A percentile compares a stretch with the other conserved stretches of the same genome.
Evolutionary conservation across 2,113 vertebrate species (phyloP).

Genomic region (Platichthys flesus): DNA sequence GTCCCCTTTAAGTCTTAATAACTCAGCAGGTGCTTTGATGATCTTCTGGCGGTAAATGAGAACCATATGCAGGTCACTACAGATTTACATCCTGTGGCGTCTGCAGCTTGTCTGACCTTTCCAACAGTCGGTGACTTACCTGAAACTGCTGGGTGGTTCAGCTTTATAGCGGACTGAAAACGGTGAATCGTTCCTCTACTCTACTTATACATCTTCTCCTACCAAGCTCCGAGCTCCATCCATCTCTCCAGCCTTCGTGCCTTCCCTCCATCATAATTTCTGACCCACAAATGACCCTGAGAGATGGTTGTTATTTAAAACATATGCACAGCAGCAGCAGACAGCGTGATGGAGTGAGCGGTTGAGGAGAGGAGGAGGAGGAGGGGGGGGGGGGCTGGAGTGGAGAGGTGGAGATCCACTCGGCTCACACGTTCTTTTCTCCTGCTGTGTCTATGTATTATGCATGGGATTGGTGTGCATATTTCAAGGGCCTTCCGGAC

Average conservation of each 20-base stretch:
- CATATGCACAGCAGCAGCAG: slow-evolving; percentile 61
- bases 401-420: slow-evolving; percentile 73
- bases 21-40: slow-evolving; percentile 8
- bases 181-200: slow-evolving; percentile 26
- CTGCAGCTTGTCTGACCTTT: slow-evolving; percentile 40
- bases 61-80: neutral
- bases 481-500: slow-evolving; percentile 81
- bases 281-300: slow-evolving; percentile 68
- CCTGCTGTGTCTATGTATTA: slow-evolving; percentile 81
- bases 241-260: slow-evolving; percentile 13
- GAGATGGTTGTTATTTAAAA: slow-evolving; percentile 73
- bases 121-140: slow-evolving; percentile 14
- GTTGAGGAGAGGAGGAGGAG: slow-evolving; percentile 29
- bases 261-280: slow-evolving; percentile 37
- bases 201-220: slow-evolving; percentile 25
- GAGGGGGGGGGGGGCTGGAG: slow-evolving; percentile 28
- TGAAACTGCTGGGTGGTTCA: slow-evolving; percentile 22
- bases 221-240: slow-evolving; percentile 10
- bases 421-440: slow-evolving; percentile 71
- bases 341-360: slow-evolving; percentile 50
- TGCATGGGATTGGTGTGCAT: slow-evolving; percentile 78
- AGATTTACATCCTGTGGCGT: slow-evolving; percentile 7
- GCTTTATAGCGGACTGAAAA: slow-evolving; percentile 32
- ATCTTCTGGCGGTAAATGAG: slow-evolving; percentile 22
- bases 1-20: neutral